Conservation (phyloP, 2,888 invertebrate genomes). For the Andrena marginata region DNA sequence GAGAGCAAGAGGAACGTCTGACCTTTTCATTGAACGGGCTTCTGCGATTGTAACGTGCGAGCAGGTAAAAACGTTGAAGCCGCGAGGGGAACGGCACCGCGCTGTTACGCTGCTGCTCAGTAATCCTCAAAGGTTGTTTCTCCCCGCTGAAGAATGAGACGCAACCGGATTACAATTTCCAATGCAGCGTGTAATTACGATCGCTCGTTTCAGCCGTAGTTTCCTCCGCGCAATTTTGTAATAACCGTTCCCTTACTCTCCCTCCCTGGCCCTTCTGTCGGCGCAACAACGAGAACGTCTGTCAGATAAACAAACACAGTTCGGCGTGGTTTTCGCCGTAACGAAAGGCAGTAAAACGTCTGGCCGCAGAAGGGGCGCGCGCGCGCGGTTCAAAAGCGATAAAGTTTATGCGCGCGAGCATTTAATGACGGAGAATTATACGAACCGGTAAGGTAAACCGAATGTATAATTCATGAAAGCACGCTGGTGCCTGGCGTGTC, state of each 20-base stretch:
- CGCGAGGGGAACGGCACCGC: background rate
- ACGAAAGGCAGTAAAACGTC: constrained; percentile 22
- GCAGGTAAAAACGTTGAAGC: constrained; percentile 18
- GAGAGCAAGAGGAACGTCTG: constrained; percentile 19
- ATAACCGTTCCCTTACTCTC: background rate
- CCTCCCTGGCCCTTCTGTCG: no score
- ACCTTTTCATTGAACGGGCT: background rate
- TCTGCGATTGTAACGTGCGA: constrained; percentile 1
- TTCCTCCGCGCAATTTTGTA: constrained; percentile 12
- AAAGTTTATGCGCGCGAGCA: constrained; percentile 51
- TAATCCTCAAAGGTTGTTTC: constrained; percentile 9
- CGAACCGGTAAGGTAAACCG: constrained; percentile 52
- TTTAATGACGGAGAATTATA: constrained; percentile 66
- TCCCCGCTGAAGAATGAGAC: background rate
- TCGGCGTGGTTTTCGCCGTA: background rate
- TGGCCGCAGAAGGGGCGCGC: background rate
- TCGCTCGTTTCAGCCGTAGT: background rate
- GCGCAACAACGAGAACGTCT: background rate
- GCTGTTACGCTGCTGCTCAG: background rate
- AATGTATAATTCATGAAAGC: constrained; percentile 69
- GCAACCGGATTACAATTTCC: constrained; percentile 23
- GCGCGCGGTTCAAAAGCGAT: constrained; percentile 40
- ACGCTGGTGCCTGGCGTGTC: constrained; percentile 48
- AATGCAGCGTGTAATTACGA: constrained; percentile 37
- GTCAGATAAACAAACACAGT: constrained; percentile 14